Base-by-base conservation (phyloP, 2,888 invertebrate species). In the Pteria penguin region DNA sequence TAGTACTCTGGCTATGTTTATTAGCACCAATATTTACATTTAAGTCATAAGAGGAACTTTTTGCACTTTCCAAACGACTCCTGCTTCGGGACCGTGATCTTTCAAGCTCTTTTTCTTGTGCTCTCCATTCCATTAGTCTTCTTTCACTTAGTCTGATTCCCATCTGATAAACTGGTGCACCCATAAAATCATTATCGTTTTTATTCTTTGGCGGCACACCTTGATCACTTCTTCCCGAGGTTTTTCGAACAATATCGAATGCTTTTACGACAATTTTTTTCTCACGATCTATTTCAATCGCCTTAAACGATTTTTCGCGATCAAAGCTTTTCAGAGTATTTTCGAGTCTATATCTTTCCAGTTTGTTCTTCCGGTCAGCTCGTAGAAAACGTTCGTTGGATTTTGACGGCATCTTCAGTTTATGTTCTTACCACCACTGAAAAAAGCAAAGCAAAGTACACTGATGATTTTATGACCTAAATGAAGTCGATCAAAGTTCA, bases 321-420 rank as follows among this genome's bases (percentile, higher is more conserved):
- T 87, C 87, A 33, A 76, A 84, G 22, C 76, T 78, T 68, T 66
- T 79, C n/a, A 78, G 75, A 2, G 67, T 77, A 1, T 79, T 75
- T 22, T 84, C 83, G 33, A 87, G 76, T 3, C 78, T 73, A n/a
- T 76, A 72, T 8, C 75, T 82, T 66, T 87, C 87, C 52, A 85
- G 74, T 14, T 82, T 80, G 74, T 87, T 87, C 76, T 78, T 77
- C 31, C 85, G 79, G 72, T 87, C 87, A 5, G 85, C 87, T 26
- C 80, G 72, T n/a, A 87, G 68, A 62, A 84, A 83, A 60, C 82
- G 78, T 31, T 86, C 86, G 63, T 81, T 84, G 4, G 79, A 69
- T 61, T 72, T 60, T 4, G 76, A 72, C 0, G 76, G 65, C 69
- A 69, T 69, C 24, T 45, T 45, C 45, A 14, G 8, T 45, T 18